phyloP scores from a whole-genome alignment of 2,113 vertebrate genomes.

The Galemys pyrenaicus region DNA sequence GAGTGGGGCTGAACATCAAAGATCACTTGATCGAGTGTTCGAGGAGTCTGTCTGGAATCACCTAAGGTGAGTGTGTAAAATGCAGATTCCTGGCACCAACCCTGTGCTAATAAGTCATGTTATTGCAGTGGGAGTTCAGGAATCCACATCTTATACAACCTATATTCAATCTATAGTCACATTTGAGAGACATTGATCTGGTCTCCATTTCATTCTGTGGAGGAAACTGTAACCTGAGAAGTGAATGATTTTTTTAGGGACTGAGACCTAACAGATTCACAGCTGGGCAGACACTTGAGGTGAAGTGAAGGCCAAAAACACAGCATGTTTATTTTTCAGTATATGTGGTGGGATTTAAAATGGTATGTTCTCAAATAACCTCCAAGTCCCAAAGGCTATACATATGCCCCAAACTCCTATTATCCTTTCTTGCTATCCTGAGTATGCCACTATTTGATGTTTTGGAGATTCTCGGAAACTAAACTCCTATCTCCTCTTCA shows the following conservation, averaged over 20 bases:
- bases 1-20: neutral
- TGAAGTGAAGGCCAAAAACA: neutral
- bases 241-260: neutral
- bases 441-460: neutral
- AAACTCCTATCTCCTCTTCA: neutral
- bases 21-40: neutral
- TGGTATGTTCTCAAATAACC: conserved; percentile 29
- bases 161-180: neutral
- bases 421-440: neutral
- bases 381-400: neutral
- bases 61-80: neutral
- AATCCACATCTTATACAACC: neutral
- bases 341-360: conserved; percentile 10
- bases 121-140: neutral
- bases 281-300: neutral
- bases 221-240: neutral
- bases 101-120: no score
- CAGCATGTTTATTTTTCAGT: neutral
- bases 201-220: neutral
- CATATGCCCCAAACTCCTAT: neutral
- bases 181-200: neutral
- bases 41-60: neutral
- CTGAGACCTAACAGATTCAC: neutral
- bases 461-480: neutral
- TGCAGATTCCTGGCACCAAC: neutral